Conservation (phyloP, 2,113 vertebrate genomes). For the Crotalus tigris region DNA sequence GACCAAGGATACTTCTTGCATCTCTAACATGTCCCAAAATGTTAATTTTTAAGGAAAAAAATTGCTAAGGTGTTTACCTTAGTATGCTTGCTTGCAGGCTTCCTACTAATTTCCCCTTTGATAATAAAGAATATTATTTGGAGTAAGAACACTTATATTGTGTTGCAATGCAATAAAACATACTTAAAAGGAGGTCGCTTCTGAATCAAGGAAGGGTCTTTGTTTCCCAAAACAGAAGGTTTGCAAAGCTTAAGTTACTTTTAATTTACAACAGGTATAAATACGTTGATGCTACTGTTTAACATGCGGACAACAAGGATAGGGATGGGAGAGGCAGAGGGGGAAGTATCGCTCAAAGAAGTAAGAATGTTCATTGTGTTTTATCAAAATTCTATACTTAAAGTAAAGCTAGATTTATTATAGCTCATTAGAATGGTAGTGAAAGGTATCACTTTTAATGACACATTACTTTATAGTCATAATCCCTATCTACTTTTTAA, state of each 20-base stretch:
- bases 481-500: background rate
- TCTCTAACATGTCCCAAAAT: background rate
- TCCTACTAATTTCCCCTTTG: background rate
- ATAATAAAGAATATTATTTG: background rate
- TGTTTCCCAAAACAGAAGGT: background rate
- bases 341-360: background rate
- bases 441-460: background rate
- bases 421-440: background rate
- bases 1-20: background rate
- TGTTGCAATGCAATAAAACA: background rate
- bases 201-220: background rate
- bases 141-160: background rate
- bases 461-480: background rate
- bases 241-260: background rate
- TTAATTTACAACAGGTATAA: background rate
- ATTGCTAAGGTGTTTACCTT: background rate
- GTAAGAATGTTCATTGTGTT: background rate
- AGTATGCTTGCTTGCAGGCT: background rate
- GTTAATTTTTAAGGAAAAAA: background rate
- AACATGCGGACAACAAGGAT: background rate
- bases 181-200: background rate
- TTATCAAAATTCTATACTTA: constrained; percentile 14
- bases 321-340: background rate
- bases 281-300: rapidly evolving
- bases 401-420: background rate